phyloP scores from a whole-genome alignment of 2,888 invertebrate species.

The Hanleya hanleyi region DNA sequence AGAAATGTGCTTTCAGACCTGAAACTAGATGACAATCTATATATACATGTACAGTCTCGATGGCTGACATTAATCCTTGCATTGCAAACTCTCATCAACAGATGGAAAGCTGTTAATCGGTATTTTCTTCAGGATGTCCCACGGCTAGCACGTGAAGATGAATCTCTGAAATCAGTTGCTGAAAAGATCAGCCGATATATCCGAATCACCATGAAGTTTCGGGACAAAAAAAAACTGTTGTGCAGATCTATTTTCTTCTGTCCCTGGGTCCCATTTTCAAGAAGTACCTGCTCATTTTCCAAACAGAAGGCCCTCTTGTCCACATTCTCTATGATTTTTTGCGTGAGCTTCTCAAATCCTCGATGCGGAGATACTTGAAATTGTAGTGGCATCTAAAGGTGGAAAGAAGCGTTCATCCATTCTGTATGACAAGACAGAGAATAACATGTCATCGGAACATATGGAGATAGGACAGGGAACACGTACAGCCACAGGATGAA shows the following conservation, averaged over 20 bases:
- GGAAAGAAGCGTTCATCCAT: background rate
- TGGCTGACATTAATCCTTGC: constrained; percentile 39
- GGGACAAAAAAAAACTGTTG: constrained; percentile 13
- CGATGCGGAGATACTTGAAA: too few relatives aligned
- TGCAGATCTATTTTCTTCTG: constrained; percentile 33
- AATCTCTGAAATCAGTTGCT: constrained; percentile 26
- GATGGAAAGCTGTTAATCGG: constrained; percentile 25
- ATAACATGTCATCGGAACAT: background rate
- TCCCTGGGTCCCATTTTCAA: constrained; percentile 26
- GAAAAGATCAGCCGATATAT: constrained; percentile 28
- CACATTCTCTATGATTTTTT: background rate
- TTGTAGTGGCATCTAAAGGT: too few relatives aligned
- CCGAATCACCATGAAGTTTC: constrained; percentile 32
- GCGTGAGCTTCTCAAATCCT: too few relatives aligned
- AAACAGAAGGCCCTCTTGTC: background rate
- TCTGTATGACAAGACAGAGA: background rate
- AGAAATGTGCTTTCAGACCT: constrained; percentile 15
- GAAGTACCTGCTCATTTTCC: constrained; percentile 20
- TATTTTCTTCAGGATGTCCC: constrained; percentile 29
- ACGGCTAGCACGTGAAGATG: constrained; percentile 17
- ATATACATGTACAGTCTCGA: constrained; percentile 35
- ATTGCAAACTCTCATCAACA: constrained; percentile 30
- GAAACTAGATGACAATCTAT: constrained; percentile 34
- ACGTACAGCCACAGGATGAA: background rate
- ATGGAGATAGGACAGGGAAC: background rate